phyloP scores from a whole-genome alignment of 2,113 vertebrate genomes.

The Sakesphorus luctuosus region DNA sequence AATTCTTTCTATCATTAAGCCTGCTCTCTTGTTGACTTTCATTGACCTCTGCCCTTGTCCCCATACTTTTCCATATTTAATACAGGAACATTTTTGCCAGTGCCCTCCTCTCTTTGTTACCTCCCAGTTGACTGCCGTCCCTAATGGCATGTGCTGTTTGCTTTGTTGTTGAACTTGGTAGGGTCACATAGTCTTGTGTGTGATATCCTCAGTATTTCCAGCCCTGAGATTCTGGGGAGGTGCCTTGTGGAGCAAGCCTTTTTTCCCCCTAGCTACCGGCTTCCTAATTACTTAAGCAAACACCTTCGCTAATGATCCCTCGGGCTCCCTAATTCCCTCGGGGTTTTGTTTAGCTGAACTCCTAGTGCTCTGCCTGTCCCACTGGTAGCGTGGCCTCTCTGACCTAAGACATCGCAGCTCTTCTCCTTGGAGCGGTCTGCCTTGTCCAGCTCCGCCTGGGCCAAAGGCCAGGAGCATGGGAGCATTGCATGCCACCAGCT shows the following conservation, averaged over 20 bases:
- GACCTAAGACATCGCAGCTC: constrained; percentile 88
- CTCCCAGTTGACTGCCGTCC: constrained; percentile 71
- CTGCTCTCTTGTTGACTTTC: constrained; percentile 98
- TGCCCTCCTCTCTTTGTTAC: constrained; percentile 69
- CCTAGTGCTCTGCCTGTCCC: constrained; percentile 81
- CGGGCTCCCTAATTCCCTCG: constrained; percentile 79
- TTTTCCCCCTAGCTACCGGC: constrained; percentile 87
- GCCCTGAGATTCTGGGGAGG: constrained; percentile 75
- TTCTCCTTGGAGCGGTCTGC: constrained; percentile 85
- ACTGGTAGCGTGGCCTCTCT: constrained; percentile 89
- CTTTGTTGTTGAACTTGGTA: constrained; percentile 99
- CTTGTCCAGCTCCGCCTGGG: constrained; percentile 88
- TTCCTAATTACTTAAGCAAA: constrained; percentile 99
- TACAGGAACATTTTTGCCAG: constrained; percentile 74
- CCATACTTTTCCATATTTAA: constrained; percentile 95
- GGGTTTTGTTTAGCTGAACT: constrained; percentile 88
- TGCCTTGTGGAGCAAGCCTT: constrained; percentile 81
- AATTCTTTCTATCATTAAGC: constrained; percentile 92
- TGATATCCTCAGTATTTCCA: constrained; percentile 86
- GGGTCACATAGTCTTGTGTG: constrained; percentile 81
- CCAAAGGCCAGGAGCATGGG: constrained; percentile 91
- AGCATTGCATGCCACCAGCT: constrained; percentile 92
- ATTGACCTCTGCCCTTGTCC: constrained; percentile 87
- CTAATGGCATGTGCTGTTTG: constrained; percentile 91
- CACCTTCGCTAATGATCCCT: constrained; percentile 86